phyloP scores from a whole-genome alignment of 2,797 vertebrate genomes.

The Enteromius paludinosus region DNA sequence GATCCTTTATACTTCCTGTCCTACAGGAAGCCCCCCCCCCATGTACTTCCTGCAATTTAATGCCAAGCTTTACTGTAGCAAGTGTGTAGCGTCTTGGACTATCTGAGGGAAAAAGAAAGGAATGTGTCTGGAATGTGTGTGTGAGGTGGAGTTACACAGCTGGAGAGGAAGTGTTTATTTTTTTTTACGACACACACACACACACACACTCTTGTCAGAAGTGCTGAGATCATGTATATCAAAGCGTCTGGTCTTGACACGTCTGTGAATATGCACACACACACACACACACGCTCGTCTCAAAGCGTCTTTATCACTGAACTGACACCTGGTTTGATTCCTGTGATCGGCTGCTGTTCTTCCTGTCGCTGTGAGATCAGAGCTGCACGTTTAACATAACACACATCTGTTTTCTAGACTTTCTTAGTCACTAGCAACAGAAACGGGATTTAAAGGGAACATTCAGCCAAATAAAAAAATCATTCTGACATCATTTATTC shows the following conservation, averaged over 20 bases:
- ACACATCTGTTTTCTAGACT: neutral
- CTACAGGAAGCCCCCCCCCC: neutral
- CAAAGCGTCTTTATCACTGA: neutral
- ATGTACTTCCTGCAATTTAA: neutral
- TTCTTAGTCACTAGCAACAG: neutral
- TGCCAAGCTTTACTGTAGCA: no score
- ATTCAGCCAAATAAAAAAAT: neutral
- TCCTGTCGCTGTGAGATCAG: neutral
- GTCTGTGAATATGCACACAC: neutral
- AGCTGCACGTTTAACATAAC: neutral
- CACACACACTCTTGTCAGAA: neutral
- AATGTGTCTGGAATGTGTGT: constrained; percentile 10
- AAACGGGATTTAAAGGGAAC: neutral
- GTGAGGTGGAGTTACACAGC: neutral
- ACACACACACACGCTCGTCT: neutral
- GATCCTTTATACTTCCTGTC: neutral
- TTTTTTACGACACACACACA: neutral
- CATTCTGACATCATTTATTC: neutral
- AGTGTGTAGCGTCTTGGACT: neutral
- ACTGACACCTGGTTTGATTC: constrained; percentile 5
- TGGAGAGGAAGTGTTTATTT: neutral
- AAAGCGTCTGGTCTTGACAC: neutral
- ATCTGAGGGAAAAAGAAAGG: neutral
- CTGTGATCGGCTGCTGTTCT: neutral
- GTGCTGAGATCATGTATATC: constrained; percentile 9